Percentiles rank a stretch among this genome's conserved stretches.
These are phyloP conservation scores for Pachyuromys duprasi DNA, from an alignment of 2,797 vertebrate species.

Conservation along the genomic window DNA sequence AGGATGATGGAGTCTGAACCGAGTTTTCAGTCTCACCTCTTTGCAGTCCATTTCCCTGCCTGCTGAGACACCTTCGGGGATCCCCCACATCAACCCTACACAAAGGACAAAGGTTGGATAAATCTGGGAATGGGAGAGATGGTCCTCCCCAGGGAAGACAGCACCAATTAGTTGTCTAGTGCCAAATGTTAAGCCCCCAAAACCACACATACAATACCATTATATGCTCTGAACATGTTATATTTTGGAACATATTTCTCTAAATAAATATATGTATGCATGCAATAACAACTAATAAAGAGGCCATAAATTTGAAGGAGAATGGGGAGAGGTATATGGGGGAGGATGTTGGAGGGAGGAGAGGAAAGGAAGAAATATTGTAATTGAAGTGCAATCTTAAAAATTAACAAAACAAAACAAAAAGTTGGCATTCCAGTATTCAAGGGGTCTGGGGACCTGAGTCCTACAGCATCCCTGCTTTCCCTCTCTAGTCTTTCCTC, in stretches of 20 bases:
- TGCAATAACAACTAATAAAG: background rate
- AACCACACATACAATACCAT: background rate
- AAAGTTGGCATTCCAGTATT: background rate
- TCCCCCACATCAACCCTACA: background rate
- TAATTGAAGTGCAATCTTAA: background rate
- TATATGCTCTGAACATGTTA: background rate
- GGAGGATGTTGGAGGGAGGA: no score
- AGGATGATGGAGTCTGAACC: background rate
- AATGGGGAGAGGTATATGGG: background rate
- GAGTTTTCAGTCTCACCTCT: background rate
- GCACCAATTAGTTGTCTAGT: background rate
- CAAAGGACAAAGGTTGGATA: background rate
- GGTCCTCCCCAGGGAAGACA: background rate
- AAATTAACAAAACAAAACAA: background rate
- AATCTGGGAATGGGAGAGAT: background rate
- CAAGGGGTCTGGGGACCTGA: background rate
- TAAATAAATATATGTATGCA: background rate
- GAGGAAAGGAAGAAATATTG: background rate
- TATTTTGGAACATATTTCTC: background rate
- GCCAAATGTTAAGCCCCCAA: background rate
- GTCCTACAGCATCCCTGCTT: background rate
- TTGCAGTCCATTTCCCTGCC: background rate
- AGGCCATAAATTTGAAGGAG: background rate
- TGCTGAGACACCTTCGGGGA: background rate
- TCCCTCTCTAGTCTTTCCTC: background rate